Percentiles rank a stretch among this genome's conserved stretches.
These are phyloP conservation scores for Lycia hirtaria DNA, from an alignment of 2,888 invertebrate species.

Conservation along the genomic window DNA sequence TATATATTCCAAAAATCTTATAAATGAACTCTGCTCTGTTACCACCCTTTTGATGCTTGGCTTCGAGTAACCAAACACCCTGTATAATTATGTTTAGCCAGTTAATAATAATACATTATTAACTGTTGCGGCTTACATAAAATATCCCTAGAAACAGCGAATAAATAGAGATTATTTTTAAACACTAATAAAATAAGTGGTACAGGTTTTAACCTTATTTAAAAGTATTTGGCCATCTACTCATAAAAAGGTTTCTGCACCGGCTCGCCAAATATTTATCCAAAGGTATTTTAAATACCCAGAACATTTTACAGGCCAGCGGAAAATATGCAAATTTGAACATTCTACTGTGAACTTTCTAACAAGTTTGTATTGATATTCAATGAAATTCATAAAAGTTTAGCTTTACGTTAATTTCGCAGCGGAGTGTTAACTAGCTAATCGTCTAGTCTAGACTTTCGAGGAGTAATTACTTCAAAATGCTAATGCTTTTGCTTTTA, in stretches of 20 bases:
- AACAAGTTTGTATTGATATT: slow-evolving; percentile 32
- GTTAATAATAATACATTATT: no score
- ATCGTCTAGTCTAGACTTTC: slow-evolving; percentile 27
- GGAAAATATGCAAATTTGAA: slow-evolving; percentile 34
- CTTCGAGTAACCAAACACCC: no score
- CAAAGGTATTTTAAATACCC: slow-evolving; percentile 26
- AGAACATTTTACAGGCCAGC: slow-evolving; percentile 19
- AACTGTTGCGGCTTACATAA: neutral
- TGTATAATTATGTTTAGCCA: neutral
- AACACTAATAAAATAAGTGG: neutral
- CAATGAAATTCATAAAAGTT: slow-evolving; percentile 36
- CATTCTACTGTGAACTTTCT: slow-evolving; percentile 25
- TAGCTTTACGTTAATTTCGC: slow-evolving; percentile 16
- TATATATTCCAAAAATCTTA: no score
- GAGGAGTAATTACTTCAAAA: slow-evolving; percentile 17
- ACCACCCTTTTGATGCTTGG: no score
- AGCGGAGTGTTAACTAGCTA: slow-evolving; percentile 24
- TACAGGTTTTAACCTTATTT: neutral
- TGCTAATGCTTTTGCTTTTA: slow-evolving; percentile 13
- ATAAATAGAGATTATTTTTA: neutral
- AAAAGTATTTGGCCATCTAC: neutral
- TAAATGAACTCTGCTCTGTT: no score
- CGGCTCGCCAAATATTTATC: slow-evolving; percentile 22
- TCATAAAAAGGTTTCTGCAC: slow-evolving; percentile 14
- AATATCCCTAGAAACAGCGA: neutral